These are phyloP conservation scores for Beris morrisii DNA, from an alignment of 2,888 invertebrate genomes.

Conservation along the genomic window DNA sequence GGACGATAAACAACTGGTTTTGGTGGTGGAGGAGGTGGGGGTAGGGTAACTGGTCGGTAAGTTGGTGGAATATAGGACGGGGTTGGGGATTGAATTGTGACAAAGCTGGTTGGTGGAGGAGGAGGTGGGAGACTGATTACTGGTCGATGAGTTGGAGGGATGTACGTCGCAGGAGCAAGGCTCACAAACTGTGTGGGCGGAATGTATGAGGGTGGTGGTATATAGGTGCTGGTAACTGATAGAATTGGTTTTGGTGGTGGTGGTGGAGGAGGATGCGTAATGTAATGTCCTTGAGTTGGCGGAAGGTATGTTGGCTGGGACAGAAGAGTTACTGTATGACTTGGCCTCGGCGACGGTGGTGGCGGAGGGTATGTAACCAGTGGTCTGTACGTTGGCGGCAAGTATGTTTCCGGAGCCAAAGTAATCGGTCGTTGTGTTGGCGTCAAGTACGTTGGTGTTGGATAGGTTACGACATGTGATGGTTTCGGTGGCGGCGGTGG, in stretches of 20 bases:
- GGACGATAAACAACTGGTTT: conserved; percentile 9
- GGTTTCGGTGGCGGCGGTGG: too few relatives aligned
- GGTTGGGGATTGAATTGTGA: background rate
- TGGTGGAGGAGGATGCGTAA: background rate
- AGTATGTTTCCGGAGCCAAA: background rate
- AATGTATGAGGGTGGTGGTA: too few relatives aligned
- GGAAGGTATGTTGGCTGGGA: background rate
- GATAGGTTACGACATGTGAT: too few relatives aligned
- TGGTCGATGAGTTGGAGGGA: background rate
- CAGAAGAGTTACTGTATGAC: background rate
- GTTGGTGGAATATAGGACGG: background rate
- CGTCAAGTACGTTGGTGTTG: background rate
- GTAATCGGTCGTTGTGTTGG: too few relatives aligned
- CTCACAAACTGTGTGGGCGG: too few relatives aligned
- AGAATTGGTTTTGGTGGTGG: conserved; percentile 11
- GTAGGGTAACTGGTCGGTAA: background rate
- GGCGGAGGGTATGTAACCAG: too few relatives aligned
- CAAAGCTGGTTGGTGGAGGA: background rate
- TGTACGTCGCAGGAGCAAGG: background rate
- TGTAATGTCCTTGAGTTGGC: background rate
- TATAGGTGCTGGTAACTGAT: too few relatives aligned
- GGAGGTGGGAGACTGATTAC: background rate
- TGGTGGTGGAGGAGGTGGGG: conserved; percentile 3
- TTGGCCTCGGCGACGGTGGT: background rate
- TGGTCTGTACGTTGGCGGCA: background rate